These are phyloP conservation scores for Diadema setosum DNA, from an alignment of 35 echinoderm and acorn worm genomes.

Conservation along the genomic window DNA sequence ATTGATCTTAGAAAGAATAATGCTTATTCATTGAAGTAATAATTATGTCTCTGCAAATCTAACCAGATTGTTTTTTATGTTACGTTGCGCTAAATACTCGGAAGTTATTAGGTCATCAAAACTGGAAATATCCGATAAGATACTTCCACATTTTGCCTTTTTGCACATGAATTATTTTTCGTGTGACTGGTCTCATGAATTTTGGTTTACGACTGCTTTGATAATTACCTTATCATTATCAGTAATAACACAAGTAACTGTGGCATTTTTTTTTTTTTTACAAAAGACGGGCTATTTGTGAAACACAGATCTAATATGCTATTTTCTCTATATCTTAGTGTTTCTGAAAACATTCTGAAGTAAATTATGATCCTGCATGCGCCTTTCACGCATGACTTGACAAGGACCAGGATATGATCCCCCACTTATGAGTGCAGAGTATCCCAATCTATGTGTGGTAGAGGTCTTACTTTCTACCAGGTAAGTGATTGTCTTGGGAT, in stretches of 20 bases:
- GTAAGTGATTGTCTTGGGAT: too few species aligned
- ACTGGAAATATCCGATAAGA: not conserved
- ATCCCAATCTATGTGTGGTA: slow-evolving; percentile 60
- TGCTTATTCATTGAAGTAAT: not conserved
- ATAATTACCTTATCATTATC: slow-evolving; percentile 54
- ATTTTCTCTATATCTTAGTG: slow-evolving; percentile 37
- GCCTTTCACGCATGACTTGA: slow-evolving; percentile 36
- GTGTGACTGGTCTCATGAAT: not conserved
- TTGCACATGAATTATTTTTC: slow-evolving; percentile 17
- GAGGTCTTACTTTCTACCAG: slow-evolving; percentile 48
- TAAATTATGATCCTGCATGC: slow-evolving; percentile 42
- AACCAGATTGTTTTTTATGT: slow-evolving; percentile 16
- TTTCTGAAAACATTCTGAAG: slow-evolving; percentile 11
- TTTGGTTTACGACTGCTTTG: slow-evolving; percentile 34
- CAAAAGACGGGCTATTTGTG: slow-evolving; percentile 51
- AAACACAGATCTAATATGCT: slow-evolving; percentile 71
- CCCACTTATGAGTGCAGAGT: not conserved
- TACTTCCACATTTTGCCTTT: slow-evolving; percentile 37
- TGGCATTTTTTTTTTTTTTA: not conserved
- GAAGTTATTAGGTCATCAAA: slow-evolving; percentile 5
- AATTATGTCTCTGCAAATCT: slow-evolving; percentile 16
- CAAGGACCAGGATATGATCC: slow-evolving; percentile 41
- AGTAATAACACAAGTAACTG: slow-evolving; percentile 24
- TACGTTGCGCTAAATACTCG: not conserved
- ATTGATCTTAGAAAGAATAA: slow-evolving; percentile 23